A percentile compares a stretch with the other conserved stretches of the same genome.
These are phyloP conservation scores for Iselma pallidipennis DNA, from an alignment of 2,888 invertebrate genomes.

Conservation along the genomic window DNA sequence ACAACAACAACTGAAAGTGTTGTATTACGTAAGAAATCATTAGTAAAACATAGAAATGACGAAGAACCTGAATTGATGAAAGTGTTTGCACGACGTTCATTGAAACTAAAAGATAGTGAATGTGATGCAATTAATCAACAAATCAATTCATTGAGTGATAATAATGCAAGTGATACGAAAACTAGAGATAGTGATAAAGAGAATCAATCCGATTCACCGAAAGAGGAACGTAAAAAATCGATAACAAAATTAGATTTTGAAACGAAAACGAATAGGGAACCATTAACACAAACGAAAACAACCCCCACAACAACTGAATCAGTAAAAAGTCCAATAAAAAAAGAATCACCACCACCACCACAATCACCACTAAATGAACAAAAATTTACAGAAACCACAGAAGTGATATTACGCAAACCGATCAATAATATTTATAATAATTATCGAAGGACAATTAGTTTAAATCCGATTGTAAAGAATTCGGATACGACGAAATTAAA, in stretches of 20 bases:
- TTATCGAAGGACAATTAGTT: conserved; percentile 46
- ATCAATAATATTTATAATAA: conserved; percentile 42
- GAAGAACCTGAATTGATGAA: conserved; percentile 81
- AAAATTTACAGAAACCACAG: conserved; percentile 31
- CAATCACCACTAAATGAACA: conserved; percentile 5
- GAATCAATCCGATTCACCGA: conserved; percentile 62
- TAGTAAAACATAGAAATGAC: conserved; percentile 61
- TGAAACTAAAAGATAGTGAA: conserved; percentile 76
- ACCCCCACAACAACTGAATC: conserved; percentile 30
- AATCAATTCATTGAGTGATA: conserved; percentile 57
- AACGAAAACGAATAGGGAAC: conserved; percentile 32
- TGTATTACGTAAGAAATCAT: conserved; percentile 62
- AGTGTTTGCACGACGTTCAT: conserved; percentile 78
- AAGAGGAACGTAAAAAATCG: conserved; percentile 56
- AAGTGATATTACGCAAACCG: conserved; percentile 48
- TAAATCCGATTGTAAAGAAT: conserved; percentile 41
- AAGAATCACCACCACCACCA: conserved; percentile 11
- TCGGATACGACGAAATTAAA: conserved; percentile 42
- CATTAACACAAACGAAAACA: conserved; percentile 34
- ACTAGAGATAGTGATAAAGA: conserved; percentile 76
- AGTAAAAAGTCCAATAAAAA: conserved; percentile 17
- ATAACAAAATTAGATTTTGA: conserved; percentile 29
- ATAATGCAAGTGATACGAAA: conserved; percentile 57
- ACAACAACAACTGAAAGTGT: conserved; percentile 45
- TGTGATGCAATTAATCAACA: conserved; percentile 64